Base-by-base conservation (phyloP, 2,113 vertebrate genomes). In the Coracopsis vasa region DNA sequence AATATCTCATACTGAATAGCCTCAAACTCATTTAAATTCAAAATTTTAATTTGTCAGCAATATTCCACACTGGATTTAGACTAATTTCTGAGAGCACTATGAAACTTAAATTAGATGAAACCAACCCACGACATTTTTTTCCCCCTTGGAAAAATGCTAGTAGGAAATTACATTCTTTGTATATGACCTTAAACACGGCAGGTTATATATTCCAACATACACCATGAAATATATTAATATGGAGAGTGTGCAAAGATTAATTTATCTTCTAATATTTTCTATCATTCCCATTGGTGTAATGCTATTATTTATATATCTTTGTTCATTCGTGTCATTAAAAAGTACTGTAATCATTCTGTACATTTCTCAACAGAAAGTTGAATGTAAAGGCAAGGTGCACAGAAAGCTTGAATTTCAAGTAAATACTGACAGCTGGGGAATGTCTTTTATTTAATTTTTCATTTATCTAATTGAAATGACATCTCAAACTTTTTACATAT, bases 41-140 rank as follows among this genome's bases (percentile, higher is more conserved):
- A 80, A 85, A 78, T 90, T 96, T 74, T 90, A 97, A 92, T 95
- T 97, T 95, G 61, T 93, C 81, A 94, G 66, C 72, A 95, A 78
- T 94, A 94, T 94, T 92, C 78, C 44, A 74, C 41, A 54, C 27
- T 92, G 83, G 94, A 94, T 96, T 91, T 94, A 92, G 45, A 83
- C 41, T 89, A 66, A 90, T 93, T 96, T 95, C 45, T 42, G 84
- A 77, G 44, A 67, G 42, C n/a, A 37, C 21, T 81, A 37, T 67
- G 51, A 82, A 95, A 91, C 25, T 86, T 87, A 92, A 94, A 96
- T 93, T 86, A 94, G 33, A 92, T 91, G 0, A 92, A 94, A 81
- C 20, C 6, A 58, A 6, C 11, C 19, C 77, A 28, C 10, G 66
- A 3, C 6, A 11, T n/a, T 71, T 77, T 80, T 56, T n/a, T 1